Percentiles rank a stretch among this genome's conserved stretches.
These are phyloP conservation scores for Diaphora mendica DNA, from an alignment of 2,888 invertebrate species.

Conservation along the genomic window DNA sequence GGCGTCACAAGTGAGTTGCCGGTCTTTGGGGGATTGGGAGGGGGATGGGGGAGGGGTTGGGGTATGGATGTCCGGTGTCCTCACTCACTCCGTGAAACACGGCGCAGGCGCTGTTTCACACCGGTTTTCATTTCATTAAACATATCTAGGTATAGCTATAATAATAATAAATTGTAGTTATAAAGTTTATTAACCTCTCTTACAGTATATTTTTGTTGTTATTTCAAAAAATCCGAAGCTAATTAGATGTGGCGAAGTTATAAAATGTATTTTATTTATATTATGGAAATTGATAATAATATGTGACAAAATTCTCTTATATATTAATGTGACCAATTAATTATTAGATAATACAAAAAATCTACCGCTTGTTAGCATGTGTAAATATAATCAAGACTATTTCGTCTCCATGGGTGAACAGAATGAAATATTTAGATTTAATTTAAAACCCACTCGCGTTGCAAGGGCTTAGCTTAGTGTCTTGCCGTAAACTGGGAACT, in stretches of 20 bases:
- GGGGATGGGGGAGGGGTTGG: constrained; percentile 7
- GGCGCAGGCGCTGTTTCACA: too few species aligned
- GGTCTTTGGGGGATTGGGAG: too few species aligned
- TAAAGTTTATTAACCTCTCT: neutral
- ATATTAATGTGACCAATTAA: neutral
- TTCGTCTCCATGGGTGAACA: too few species aligned
- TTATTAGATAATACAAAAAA: neutral
- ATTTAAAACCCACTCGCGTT: too few species aligned
- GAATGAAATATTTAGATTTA: too few species aligned
- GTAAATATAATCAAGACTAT: neutral
- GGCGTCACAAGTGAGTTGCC: too few species aligned
- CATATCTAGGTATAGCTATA: neutral
- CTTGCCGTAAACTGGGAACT: neutral
- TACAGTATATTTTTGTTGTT: neutral
- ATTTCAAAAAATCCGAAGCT: neutral
- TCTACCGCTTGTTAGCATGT: neutral
- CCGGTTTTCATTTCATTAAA: neutral
- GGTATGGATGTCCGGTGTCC: neutral
- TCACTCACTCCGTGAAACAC: too few species aligned
- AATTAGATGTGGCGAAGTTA: neutral
- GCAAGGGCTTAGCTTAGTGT: too few species aligned
- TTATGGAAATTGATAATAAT: neutral
- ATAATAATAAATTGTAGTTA: neutral
- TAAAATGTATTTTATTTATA: neutral
- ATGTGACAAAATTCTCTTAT: neutral